Evolutionary conservation across 2,797 vertebrate species (phyloP).

Genomic region (Trachurus trachurus): DNA sequence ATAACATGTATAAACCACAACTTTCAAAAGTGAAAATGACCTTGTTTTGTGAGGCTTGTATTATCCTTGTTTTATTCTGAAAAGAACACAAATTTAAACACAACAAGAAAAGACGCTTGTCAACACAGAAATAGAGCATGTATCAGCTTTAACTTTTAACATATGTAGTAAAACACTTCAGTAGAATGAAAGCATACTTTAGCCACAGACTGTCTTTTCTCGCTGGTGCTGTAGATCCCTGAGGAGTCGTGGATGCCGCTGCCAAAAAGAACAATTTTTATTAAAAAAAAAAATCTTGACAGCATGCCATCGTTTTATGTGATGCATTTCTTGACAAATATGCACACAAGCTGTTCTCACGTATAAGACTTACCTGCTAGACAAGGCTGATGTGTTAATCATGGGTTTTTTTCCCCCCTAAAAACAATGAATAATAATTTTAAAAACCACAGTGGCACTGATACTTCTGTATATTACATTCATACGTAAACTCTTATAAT

Average conservation of each 20-base stretch:
- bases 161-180: background rate
- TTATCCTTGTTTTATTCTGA: background rate
- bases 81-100: background rate
- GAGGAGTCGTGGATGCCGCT: slow-evolving; percentile 60
- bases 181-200: slow-evolving; percentile 72
- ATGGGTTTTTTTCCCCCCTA: slow-evolving; percentile 70
- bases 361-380: slow-evolving; percentile 70
- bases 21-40: background rate
- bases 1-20: background rate
- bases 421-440: slow-evolving; percentile 44
- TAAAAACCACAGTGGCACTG: background rate
- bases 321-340: background rate
- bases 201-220: slow-evolving; percentile 52
- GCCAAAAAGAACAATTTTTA: slow-evolving; percentile 38
- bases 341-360: background rate
- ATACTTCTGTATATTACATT: background rate
- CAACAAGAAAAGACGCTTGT: background rate
- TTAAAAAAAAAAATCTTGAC: background rate
- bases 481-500: background rate
- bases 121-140: background rate
- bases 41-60: background rate
- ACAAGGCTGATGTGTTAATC: slow-evolving; percentile 45
- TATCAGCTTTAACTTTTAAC: background rate
- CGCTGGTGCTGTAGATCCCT: slow-evolving; percentile 42
- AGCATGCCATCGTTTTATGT: slow-evolving; percentile 33